phyloP scores from a whole-genome alignment of 2,113 vertebrate species.

The Psettodes erumei region DNA sequence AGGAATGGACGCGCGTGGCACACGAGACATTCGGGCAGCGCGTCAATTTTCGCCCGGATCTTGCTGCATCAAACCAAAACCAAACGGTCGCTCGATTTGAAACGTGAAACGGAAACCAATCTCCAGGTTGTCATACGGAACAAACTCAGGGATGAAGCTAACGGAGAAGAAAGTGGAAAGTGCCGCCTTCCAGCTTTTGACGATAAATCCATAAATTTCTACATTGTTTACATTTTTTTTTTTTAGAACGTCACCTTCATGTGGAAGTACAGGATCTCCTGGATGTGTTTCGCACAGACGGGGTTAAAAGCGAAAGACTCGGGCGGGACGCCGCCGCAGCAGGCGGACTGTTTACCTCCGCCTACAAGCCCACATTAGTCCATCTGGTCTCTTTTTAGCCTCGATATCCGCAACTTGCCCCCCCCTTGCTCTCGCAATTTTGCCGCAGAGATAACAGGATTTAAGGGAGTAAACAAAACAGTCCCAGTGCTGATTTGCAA shows the following conservation, averaged over 20 bases:
- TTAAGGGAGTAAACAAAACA: not conserved
- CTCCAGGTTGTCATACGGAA: not conserved
- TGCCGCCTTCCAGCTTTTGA: no score
- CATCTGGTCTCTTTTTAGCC: not conserved
- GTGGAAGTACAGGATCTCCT: no score
- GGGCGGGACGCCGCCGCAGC: not conserved
- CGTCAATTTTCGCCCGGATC: no score
- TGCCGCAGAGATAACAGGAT: not conserved
- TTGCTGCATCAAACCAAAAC: not conserved
- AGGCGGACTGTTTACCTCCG: not conserved
- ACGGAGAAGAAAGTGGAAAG: no score
- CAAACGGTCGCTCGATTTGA: slow-evolving; percentile 3
- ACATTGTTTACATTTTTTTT: no score
- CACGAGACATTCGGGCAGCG: no score
- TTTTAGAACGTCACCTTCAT: no score
- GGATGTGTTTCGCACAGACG: no score
- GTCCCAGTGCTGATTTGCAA: not conserved
- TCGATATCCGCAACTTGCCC: not conserved
- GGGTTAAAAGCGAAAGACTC: not conserved
- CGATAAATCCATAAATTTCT: no score
- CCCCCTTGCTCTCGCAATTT: not conserved
- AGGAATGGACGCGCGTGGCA: no score
- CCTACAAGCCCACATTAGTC: not conserved
- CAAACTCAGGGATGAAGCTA: no score
- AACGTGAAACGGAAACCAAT: slow-evolving; percentile 11